Conservation (phyloP, 2,113 vertebrate species). For the Gymnarchus niloticus region DNA sequence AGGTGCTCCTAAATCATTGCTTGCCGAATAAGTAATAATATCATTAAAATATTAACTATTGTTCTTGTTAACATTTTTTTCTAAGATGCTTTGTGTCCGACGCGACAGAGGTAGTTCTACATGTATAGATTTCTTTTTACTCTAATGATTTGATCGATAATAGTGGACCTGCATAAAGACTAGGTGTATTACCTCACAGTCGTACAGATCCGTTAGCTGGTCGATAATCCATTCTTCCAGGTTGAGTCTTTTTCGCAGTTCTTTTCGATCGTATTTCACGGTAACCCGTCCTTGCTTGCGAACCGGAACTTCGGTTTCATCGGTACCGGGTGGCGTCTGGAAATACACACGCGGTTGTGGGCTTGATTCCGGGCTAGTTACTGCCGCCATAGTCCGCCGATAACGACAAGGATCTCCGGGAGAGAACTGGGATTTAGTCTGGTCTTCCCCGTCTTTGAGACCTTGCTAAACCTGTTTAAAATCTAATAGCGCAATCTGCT, state of each 20-base stretch:
- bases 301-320: conserved; percentile 72
- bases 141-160: neutral
- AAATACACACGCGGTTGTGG: conserved; percentile 80
- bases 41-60: neutral
- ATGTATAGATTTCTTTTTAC: neutral
- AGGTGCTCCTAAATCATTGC: neutral
- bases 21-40: neutral
- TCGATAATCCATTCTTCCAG: conserved; percentile 91
- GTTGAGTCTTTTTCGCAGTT: conserved; percentile 83
- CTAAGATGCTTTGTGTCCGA: neutral
- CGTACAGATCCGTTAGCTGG: conserved; percentile 83
- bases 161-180: neutral
- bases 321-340: conserved; percentile 71
- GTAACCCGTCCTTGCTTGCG: conserved; percentile 84
- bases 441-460: conserved; percentile 28
- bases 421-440: conserved; percentile 18
- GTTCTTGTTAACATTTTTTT: no score
- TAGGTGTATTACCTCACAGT: conserved; percentile 76
- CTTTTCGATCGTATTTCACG: conserved; percentile 87
- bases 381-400: conserved; percentile 67
- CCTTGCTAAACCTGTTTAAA: conserved; percentile 19
- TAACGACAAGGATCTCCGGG: conserved; percentile 20
- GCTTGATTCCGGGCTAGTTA: conserved; percentile 73
- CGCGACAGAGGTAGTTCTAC: neutral
- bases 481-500: conserved; percentile 22